Base-by-base conservation (phyloP, 2,888 invertebrate species). In the Andrena camellia region DNA sequence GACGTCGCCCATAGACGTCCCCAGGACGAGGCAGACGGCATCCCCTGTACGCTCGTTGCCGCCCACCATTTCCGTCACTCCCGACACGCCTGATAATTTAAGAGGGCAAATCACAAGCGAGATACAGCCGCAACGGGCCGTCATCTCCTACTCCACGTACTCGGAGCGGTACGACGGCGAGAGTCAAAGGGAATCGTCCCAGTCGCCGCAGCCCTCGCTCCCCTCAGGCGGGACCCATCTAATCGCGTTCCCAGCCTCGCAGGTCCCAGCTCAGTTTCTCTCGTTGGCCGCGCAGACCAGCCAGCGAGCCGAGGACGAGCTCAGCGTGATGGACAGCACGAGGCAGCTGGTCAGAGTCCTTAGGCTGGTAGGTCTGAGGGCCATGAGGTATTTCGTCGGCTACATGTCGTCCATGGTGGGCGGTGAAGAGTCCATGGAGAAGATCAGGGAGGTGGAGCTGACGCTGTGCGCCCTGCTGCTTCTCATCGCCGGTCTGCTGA, bases 391-490 rank as follows among this genome's bases (percentile, higher is more conserved):
- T 92, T 96, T 97, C 90, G 96, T 97, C 66, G 95, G 95, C 78
- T 95, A 96, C 84, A 95, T 96, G 83, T 95, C 96, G 86, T 95
- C 96, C 54, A 96, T 96, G 84, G 94, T 96, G 62, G 95, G 95
- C 84, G 95, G 95, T 66, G 95, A 96, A 7, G 96, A 97, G 87
- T 81, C 92, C 10, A 92, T 93, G 68, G 93, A 94, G 50, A 94
- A 95, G 74, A 96, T 97, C 89, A 96, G 96, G 82, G 96, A 97
- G 91, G 95, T 97, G 81, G 97, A 97, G 91, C 96, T 97, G 91
- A 96, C 97, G 5, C 95, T 97, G 89, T 96, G 97, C 76, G 96
- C 98, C 91, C 96, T 98, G 84, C 95, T 98, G 79, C 95, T 98
- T 69, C 95, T 98, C 84, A 96, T 98, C 52, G 97, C 97, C 69